Percentiles rank a stretch among this genome's conserved stretches.
phyloP scores from a whole-genome alignment of 2,888 invertebrate species.

The Pyralis farinalis region DNA sequence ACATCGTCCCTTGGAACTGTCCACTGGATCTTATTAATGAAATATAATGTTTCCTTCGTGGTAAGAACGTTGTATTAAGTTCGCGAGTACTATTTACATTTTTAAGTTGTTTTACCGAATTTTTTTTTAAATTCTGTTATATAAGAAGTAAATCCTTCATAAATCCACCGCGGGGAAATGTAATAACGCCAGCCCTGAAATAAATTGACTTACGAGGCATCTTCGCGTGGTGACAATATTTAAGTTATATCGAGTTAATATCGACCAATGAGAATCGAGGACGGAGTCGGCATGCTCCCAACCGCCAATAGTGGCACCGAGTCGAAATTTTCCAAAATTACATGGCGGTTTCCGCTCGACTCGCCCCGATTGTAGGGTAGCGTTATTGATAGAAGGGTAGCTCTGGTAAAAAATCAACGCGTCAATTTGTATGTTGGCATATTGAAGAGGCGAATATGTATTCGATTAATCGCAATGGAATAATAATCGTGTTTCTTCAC shows the following conservation, averaged over 20 bases:
- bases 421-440: neutral
- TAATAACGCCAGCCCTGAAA: neutral
- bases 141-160: too few relatives aligned
- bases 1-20: too few relatives aligned
- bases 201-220: constrained; percentile 10
- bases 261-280: constrained; percentile 52
- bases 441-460: neutral
- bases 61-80: too few relatives aligned
- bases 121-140: too few relatives aligned
- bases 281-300: constrained; percentile 25
- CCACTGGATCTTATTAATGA: too few relatives aligned
- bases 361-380: neutral
- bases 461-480: neutral
- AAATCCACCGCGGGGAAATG: neutral
- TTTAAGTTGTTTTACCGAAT: too few relatives aligned
- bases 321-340: constrained; percentile 58
- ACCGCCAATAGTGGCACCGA: constrained; percentile 47
- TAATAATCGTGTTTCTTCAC: too few relatives aligned
- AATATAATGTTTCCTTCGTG: too few relatives aligned
- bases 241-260: constrained; percentile 70
- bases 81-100: too few relatives aligned
- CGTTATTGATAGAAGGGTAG: neutral
- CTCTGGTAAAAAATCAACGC: neutral
- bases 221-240: constrained; percentile 61
- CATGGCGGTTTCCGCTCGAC: constrained; percentile 28